phyloP scores from a whole-genome alignment of 2,888 invertebrate genomes.

The Nymphalis urticae region DNA sequence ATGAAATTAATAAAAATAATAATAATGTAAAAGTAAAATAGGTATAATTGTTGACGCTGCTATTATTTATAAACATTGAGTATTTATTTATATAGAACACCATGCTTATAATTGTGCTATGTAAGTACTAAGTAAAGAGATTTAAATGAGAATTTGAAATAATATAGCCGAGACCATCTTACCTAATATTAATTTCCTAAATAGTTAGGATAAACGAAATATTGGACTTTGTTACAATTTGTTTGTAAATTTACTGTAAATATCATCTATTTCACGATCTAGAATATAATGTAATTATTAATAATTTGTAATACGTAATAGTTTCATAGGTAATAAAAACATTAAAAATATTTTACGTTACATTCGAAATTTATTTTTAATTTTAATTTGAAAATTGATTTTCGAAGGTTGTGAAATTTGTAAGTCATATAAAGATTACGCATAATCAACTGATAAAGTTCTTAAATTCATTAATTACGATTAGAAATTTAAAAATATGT shows the following conservation, averaged over 20 bases:
- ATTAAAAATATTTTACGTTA: not conserved
- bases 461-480: conserved; percentile 28
- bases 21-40: no score
- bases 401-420: conserved; percentile 65
- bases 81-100: not conserved
- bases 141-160: conserved; percentile 11
- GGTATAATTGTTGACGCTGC: no score
- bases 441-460: conserved; percentile 33
- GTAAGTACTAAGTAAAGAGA: conserved; percentile 1
- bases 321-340: conserved; percentile 21
- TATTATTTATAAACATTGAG: not conserved
- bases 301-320: conserved; percentile 43
- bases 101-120: not conserved
- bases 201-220: conserved; percentile 55
- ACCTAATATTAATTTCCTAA: conserved; percentile 44
- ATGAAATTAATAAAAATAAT: no score
- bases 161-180: conserved; percentile 38
- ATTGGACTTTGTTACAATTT: conserved; percentile 52
- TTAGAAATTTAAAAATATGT: conserved; percentile 17
- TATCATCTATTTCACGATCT: conserved; percentile 46
- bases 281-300: conserved; percentile 31
- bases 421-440: conserved; percentile 41
- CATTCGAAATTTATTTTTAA: not conserved
- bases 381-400: conserved; percentile 37
- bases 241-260: conserved; percentile 57